Evolutionary conservation across 1,140 invertebrate species (phyloP).

Genomic region (Protaetia brevitarsis): DNA sequence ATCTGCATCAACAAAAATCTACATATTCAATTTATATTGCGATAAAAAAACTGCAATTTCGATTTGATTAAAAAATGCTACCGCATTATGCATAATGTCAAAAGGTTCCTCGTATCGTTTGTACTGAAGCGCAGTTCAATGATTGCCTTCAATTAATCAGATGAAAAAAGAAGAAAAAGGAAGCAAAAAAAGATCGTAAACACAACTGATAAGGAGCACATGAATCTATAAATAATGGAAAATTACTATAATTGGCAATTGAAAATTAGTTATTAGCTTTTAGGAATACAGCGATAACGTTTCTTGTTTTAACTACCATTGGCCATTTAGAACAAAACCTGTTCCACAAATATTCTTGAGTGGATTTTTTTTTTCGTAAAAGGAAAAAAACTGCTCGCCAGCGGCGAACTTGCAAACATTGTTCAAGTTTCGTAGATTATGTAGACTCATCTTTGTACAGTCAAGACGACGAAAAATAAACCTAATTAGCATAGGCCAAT

Average conservation of each 20-base stretch:
- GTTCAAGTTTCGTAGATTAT: too few relatives aligned
- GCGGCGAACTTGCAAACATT: too few relatives aligned
- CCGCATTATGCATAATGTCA: too few relatives aligned
- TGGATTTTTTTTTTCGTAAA: not conserved
- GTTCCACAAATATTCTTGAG: not conserved
- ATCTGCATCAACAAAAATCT: too few relatives aligned
- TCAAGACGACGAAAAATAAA: too few relatives aligned
- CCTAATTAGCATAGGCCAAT: too few relatives aligned
- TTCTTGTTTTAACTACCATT: constrained; percentile 3
- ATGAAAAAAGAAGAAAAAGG: not conserved
- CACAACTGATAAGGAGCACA: not conserved
- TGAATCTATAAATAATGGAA: not conserved
- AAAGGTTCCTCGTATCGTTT: not conserved
- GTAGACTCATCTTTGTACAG: too few relatives aligned
- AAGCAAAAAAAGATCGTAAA: not conserved
- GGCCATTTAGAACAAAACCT: not conserved
- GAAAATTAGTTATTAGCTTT: not conserved
- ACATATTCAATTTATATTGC: too few relatives aligned
- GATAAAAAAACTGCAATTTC: too few relatives aligned
- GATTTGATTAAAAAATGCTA: too few relatives aligned
- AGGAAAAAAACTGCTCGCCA: too few relatives aligned
- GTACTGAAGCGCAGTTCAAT: not conserved
- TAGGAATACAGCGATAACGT: not conserved
- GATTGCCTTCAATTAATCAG: not conserved
- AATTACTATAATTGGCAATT: not conserved